These are phyloP conservation scores for Eubasilissa regina DNA, from an alignment of 1,140 invertebrate genomes.

Conservation along the genomic window DNA sequence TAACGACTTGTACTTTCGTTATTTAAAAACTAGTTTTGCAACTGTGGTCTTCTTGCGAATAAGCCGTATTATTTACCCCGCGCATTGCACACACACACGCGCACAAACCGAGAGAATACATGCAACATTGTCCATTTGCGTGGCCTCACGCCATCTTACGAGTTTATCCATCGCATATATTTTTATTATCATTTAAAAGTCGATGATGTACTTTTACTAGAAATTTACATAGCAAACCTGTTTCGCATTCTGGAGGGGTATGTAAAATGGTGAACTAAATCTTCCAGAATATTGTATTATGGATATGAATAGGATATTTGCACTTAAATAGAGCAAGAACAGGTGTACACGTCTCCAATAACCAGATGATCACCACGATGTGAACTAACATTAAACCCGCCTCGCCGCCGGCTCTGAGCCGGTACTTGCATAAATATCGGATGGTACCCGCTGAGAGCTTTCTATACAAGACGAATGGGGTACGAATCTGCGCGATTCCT, in stretches of 20 bases:
- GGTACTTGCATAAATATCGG: neutral
- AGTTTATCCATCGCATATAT: too few species aligned
- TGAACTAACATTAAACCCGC: slow-evolving; percentile 11
- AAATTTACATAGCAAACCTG: too few species aligned
- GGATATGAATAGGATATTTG: slow-evolving; percentile 4
- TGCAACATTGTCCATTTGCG: too few species aligned
- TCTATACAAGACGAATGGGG: neutral
- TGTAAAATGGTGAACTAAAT: too few species aligned
- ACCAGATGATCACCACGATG: slow-evolving; percentile 1
- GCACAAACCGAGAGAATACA: too few species aligned
- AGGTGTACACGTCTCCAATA: neutral
- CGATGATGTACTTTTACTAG: too few species aligned
- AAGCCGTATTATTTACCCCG: too few species aligned
- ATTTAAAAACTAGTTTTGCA: slow-evolving; percentile 10
- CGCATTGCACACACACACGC: too few species aligned
- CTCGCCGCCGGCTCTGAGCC: neutral
- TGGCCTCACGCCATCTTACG: too few species aligned
- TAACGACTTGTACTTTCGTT: slow-evolving; percentile 27
- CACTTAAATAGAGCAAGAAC: neutral
- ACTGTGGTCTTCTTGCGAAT: slow-evolving; percentile 4
- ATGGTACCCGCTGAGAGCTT: slow-evolving; percentile 1
- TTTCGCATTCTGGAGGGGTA: too few species aligned
- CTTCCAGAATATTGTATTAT: too few species aligned
- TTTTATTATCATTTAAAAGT: too few species aligned
- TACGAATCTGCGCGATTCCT: neutral